Evolutionary conservation across 2,888 invertebrate genomes (phyloP), one percentile per base, ranked within the genome.

Genomic region (Synergus itoensis): DNA sequence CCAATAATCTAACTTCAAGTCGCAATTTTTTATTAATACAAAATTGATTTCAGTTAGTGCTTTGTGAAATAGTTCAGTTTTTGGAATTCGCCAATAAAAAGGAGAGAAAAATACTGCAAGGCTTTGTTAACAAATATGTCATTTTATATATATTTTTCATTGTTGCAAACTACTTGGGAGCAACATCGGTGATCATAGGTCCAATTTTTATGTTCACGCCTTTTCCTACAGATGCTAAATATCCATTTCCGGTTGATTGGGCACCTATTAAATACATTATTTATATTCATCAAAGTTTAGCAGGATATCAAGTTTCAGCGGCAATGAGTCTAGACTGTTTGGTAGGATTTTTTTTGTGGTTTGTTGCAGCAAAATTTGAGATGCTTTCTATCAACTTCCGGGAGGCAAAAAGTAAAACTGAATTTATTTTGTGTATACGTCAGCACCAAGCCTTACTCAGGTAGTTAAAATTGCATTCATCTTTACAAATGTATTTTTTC

Each of bases 221-320:
- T n/a, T 64, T 64, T 64, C 64, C 64, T n/a, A 64, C 64, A n/a
- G 64, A 64, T 64, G 64, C 64, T 8, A 64, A 64, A 64, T 64
- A 64, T 40, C 64, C 64, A n/a, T 64, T 64, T 64, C 11, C n/a
- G 41, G 1, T 64, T n/a, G 64, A 64, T 14, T 64, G 40, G 9
- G 8, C 36, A 40, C 16, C 64, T 40, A n/a, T 40, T 9, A 64
- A 40, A 41, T 64, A 64, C 41, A 40, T 64, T n/a, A 41, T 65
- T 18, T 64, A 64, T 28, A 40, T 40, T n/a, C 65, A 65, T 65
- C 65, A 65, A 65, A 65, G 41, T 41, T 41, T 65, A 11, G 40
- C 41, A 41, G 65, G 65, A 8, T 65, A 41, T 65, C 65, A 65
- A 12, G 65, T 65, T 43, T 65, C 65, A 65, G 65, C 65, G 4